Conservation (phyloP, 2,113 vertebrate species). For the Stigmatopora argus region DNA sequence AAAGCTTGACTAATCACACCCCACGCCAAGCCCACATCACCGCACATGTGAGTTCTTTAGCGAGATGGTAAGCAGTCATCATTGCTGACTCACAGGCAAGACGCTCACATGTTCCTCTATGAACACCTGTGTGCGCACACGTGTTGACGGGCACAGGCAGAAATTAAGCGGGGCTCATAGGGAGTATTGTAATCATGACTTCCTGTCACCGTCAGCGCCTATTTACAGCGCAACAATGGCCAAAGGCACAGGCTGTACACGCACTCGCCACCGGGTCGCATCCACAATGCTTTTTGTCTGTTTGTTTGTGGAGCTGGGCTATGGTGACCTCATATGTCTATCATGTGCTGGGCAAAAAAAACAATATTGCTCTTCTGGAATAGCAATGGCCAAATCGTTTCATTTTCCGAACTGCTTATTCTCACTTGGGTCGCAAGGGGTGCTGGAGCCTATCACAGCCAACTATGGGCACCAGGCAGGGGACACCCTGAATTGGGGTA, state of each 20-base stretch:
- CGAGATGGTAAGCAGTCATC: conserved; percentile 37
- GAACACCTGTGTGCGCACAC: conserved; percentile 1
- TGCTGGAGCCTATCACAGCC: no score
- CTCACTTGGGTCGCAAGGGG: no score
- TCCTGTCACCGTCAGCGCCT: conserved; percentile 68
- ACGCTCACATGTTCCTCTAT: conserved; percentile 27
- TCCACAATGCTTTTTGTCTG: conserved; percentile 9
- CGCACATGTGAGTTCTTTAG: conserved; percentile 37
- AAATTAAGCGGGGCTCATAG: conserved; percentile 68
- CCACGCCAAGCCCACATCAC: conserved; percentile 12
- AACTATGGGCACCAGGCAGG: no score
- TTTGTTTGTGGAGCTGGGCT: conserved; percentile 22
- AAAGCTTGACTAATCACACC: conserved; percentile 29
- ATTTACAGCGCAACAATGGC: conserved; percentile 67
- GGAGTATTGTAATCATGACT: conserved; percentile 69
- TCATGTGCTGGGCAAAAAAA: conserved; percentile 10
- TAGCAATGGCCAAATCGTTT: background rate
- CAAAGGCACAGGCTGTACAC: conserved; percentile 45
- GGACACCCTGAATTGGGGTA: no score
- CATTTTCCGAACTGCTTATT: no score
- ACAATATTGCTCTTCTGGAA: background rate
- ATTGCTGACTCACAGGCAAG: conserved; percentile 23
- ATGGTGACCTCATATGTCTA: conserved; percentile 10
- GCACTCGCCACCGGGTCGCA: conserved; percentile 10
- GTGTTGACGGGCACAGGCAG: conserved; percentile 61